A percentile compares a stretch with the other conserved stretches of the same genome.
Conservation (phyloP, 2,888 invertebrate genomes). For the Folsomia candida region DNA sequence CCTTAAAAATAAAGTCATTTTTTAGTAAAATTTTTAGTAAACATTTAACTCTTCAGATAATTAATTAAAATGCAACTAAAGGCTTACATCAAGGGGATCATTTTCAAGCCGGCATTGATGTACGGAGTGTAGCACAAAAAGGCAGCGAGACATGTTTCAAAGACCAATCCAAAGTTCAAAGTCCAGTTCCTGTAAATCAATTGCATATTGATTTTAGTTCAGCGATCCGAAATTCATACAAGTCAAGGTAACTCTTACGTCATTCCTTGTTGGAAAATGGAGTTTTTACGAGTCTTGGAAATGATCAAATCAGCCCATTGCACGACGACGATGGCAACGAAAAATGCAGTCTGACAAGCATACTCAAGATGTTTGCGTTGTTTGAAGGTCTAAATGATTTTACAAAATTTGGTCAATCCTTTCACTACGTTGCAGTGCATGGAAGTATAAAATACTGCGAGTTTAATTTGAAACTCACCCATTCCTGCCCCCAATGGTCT, state of each 20-base stretch:
- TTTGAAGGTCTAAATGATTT: constrained; percentile 21
- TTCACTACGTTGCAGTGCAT: too few relatives aligned
- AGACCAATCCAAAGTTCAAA: constrained; percentile 46
- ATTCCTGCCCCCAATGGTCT: constrained; percentile 99
- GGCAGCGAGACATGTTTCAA: constrained; percentile 55
- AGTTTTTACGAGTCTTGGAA: constrained; percentile 95
- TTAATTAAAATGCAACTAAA: too few relatives aligned
- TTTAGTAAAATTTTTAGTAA: too few relatives aligned
- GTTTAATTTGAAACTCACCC: too few relatives aligned
- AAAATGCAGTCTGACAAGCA: constrained; percentile 98
- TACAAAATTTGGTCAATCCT: too few relatives aligned
- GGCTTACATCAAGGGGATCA: constrained; percentile 40
- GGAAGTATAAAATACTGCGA: background rate
- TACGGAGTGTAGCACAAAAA: constrained; percentile 56
- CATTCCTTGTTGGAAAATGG: constrained; percentile 95
- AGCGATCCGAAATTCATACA: background rate
- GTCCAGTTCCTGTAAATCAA: constrained; percentile 33
- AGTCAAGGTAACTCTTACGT: constrained; percentile 60
- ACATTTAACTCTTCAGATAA: background rate
- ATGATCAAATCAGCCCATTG: constrained; percentile 98
- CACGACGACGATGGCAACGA: constrained; percentile 94
- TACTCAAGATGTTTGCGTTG: constrained; percentile 66
- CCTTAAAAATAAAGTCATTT: constrained; percentile 55
- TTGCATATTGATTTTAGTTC: background rate
- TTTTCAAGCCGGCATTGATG: constrained; percentile 54